Evolutionary conservation across 2,888 invertebrate species (phyloP).

Genomic region (Macaria notata): DNA sequence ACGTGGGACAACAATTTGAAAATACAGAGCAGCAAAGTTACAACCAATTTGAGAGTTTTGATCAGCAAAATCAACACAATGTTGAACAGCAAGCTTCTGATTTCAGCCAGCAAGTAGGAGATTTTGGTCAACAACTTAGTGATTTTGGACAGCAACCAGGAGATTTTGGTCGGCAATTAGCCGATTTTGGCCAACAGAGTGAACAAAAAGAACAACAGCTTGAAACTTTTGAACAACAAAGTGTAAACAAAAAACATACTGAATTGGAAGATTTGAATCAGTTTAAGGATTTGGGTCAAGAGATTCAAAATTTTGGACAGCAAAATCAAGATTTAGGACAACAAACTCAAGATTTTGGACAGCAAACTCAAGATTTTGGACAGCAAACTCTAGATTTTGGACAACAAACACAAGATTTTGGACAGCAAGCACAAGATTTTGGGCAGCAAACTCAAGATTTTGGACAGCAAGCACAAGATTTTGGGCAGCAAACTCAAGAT

Average conservation of each 20-base stretch:
- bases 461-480: conserved; percentile 28
- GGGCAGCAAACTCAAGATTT: conserved; percentile 2
- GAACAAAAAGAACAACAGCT: conserved; percentile 12
- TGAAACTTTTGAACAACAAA: conserved; percentile 1
- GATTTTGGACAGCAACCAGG: conserved; percentile 27
- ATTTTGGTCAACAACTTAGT: conserved; percentile 27
- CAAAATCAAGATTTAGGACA: conserved; percentile 19
- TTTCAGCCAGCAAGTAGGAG: too few relatives aligned
- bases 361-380: conserved; percentile 28
- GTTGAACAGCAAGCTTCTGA: background rate
- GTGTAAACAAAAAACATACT: too few relatives aligned
- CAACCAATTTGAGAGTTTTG: conserved; percentile 1
- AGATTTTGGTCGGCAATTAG: conserved; percentile 31
- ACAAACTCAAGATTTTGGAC: conserved; percentile 17
- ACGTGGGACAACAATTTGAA: conserved; percentile 20
- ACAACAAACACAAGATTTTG: conserved; percentile 23
- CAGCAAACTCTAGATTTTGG: conserved; percentile 29
- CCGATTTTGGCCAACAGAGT: conserved; percentile 37
- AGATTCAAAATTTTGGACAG: conserved; percentile 15
- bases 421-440: conserved; percentile 6
- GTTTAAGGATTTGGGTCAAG: background rate
- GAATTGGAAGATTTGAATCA: too few relatives aligned
- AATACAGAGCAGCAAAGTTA: background rate
- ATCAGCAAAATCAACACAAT: conserved; percentile 6
- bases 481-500: conserved; percentile 30